Conservation (phyloP, 1,140 invertebrate genomes). For the Drosophila tani region DNA sequence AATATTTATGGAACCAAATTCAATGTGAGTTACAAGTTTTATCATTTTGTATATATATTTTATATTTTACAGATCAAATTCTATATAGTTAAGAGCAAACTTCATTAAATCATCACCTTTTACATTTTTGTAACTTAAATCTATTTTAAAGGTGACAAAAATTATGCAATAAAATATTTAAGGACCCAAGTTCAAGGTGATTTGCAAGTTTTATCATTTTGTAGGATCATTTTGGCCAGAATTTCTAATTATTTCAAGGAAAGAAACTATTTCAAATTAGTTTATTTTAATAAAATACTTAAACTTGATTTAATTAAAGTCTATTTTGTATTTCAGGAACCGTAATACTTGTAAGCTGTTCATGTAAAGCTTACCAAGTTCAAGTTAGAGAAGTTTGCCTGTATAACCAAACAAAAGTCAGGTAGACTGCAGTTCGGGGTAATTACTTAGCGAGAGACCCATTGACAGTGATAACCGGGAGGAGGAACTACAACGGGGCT, state of each 20-base stretch:
- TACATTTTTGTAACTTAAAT: no score
- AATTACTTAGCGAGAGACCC: slow-evolving; percentile 29
- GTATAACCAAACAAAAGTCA: slow-evolving; percentile 9
- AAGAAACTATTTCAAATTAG: no score
- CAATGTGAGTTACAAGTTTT: no score
- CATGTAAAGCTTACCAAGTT: no score
- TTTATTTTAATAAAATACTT: no score
- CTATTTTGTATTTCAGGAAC: not conserved
- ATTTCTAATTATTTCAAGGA: not conserved
- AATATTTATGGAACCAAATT: no score
- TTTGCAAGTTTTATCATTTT: not conserved
- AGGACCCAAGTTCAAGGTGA: not conserved
- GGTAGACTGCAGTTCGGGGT: slow-evolving; percentile 19
- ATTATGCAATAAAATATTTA: not conserved
- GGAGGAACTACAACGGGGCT: slow-evolving; percentile 20
- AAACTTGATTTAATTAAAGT: no score
- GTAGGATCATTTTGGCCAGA: rapidly evolving
- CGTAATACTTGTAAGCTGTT: not conserved
- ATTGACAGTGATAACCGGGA: slow-evolving; percentile 24
- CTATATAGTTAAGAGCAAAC: no score
- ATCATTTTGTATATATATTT: no score
- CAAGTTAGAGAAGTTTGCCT: slow-evolving; percentile 21
- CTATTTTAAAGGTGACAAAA: no score
- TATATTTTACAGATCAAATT: no score
- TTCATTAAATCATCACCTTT: no score